Base-by-base conservation (phyloP, 2,888 invertebrate species). In the Erebia ligea region DNA sequence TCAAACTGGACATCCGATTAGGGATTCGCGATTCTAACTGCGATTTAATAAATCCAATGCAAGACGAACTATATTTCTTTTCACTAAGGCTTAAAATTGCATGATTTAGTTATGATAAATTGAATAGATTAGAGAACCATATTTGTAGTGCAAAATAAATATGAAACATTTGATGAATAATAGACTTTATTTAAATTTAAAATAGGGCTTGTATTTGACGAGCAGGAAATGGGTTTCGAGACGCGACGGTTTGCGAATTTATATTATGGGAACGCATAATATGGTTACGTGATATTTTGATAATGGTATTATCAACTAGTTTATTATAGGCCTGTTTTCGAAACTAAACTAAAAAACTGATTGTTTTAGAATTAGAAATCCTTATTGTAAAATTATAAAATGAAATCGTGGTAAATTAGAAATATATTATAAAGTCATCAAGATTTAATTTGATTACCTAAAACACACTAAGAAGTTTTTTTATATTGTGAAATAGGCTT, bases 1-100 rank as follows among this genome's bases (percentile, higher is more conserved):
- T 72, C 40, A 73, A 70, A 74, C 70, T 68, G 73, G 69, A 66
- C 70, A 76, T 74, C 67, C 67, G 69, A 73, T 75, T 74, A 73
- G 73, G 66, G 71, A 73, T 67, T 71, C 68, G 71, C 68, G 66
- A 72, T 73, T 63, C 71, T 73, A 63, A 65, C 48, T 62, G 70
- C 56, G 42, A 68, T 59, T 68, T 50, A 40, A 4, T 4, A 15
- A 40, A 15, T 9, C 8, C 45, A 67, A 40, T 45, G 11, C 1
- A 71, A 63, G 67, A 69, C 63, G 17, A n/a, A 68, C 64, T 66
- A 19, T 75, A 63, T 11, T n/a, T 0, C 10, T 10, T 10, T 13
- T 4, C 0, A 0, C 4, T 67, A 72, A 68, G 48, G 68, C 40
- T 71, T 11, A 34, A 52, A 69, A 48, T 71, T 9, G 17, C 48